Conservation (phyloP, 35 echinoderm and acorn worm species). For the Apostichopus californicus region DNA sequence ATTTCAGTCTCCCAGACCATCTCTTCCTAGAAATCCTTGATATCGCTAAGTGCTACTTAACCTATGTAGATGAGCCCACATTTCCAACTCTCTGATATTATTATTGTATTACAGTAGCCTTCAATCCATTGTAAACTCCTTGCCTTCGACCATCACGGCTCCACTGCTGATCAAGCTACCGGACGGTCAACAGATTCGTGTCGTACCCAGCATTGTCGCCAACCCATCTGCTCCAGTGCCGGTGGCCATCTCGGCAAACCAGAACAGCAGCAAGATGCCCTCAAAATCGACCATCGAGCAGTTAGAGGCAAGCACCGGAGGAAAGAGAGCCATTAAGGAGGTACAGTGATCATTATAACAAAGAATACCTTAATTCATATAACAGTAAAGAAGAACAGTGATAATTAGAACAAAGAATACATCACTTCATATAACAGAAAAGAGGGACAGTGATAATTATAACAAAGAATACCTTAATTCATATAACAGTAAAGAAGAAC, state of each 20-base stretch:
- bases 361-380: too few relatives aligned
- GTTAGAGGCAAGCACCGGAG: constrained; percentile 4
- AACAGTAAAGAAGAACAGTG: too few relatives aligned
- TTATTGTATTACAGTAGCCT: constrained; percentile 47
- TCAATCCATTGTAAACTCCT: constrained; percentile 56
- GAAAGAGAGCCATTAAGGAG: constrained; percentile 22
- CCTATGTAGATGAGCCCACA: too few relatives aligned
- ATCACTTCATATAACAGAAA: too few relatives aligned
- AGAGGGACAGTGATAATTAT: not conserved
- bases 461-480: too few relatives aligned
- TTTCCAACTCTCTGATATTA: too few relatives aligned
- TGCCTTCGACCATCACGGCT: constrained; percentile 58
- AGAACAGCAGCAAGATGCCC: constrained; percentile 1
- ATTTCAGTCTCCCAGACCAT: too few relatives aligned
- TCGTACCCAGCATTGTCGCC: constrained; percentile 81
- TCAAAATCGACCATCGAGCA: constrained; percentile 12
- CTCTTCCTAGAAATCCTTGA: too few relatives aligned
- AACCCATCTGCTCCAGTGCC: constrained; percentile 83
- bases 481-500: too few relatives aligned
- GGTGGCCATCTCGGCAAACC: constrained; percentile 74
- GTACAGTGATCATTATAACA: not conserved
- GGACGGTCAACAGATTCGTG: constrained; percentile 71
- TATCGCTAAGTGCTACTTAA: too few relatives aligned
- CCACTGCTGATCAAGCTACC: constrained; percentile 80
- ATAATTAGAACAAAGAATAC: too few relatives aligned